Percentiles rank a stretch among this genome's conserved stretches.
These are phyloP conservation scores for Hemiscyllium ocellatum DNA, from an alignment of 2,113 vertebrate species.

Conservation along the genomic window DNA sequence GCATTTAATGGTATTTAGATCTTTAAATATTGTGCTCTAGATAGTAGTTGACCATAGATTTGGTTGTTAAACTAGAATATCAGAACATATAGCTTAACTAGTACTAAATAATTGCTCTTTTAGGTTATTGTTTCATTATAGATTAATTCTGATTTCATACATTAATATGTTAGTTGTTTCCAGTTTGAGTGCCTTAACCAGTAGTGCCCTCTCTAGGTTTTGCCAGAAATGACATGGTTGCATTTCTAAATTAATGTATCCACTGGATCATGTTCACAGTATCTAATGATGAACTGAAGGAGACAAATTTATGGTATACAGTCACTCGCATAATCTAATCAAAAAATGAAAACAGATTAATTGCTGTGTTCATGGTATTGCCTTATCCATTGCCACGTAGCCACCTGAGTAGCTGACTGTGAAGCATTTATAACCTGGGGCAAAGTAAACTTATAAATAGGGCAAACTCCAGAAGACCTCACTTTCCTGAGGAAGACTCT, in stretches of 20 bases:
- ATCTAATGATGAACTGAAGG: neutral
- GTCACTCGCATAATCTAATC: neutral
- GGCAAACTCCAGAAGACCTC: neutral
- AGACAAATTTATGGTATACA: neutral
- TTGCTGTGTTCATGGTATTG: neutral
- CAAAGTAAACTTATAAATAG: conserved; percentile 17
- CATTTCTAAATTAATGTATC: neutral
- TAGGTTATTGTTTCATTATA: conserved; percentile 17
- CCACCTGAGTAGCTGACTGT: conserved; percentile 63
- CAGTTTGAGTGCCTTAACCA: conserved; percentile 35
- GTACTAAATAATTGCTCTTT: conserved; percentile 24
- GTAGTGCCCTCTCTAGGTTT: conserved; percentile 35
- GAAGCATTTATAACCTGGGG: conserved; percentile 56
- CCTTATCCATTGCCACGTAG: conserved; percentile 49
- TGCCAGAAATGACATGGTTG: conserved; percentile 18
- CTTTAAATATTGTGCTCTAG: conserved; percentile 23
- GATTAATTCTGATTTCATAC: conserved; percentile 22
- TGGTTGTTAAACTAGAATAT: neutral
- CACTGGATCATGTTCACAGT: neutral
- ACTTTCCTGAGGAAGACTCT: neutral
- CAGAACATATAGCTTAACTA: conserved; percentile 16
- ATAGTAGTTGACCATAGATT: conserved; percentile 5
- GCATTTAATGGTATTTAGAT: conserved; percentile 15
- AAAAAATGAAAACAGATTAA: neutral
- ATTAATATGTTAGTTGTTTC: conserved; percentile 19